Conservation (phyloP, 2,888 invertebrate genomes). For the Lasioglossum malachurum region DNA sequence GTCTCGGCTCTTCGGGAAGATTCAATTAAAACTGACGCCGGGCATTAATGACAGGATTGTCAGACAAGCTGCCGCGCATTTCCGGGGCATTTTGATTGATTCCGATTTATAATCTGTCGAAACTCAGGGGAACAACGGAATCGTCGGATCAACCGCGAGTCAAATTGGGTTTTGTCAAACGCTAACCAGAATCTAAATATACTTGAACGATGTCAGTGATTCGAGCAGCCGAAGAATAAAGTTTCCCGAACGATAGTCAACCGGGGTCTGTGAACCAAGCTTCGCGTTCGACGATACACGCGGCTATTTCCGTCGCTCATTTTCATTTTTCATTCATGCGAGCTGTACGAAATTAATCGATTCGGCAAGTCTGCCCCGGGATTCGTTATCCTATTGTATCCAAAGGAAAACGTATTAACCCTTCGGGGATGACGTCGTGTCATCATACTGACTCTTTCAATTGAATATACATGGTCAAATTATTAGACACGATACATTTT, state of each 20-base stretch:
- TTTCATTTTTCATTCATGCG: not conserved
- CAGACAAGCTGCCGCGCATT: slow-evolving; percentile 35
- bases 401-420: too few species aligned
- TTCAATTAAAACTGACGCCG: slow-evolving; percentile 64
- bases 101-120: slow-evolving; percentile 43
- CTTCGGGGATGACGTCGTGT: too few species aligned
- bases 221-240: slow-evolving; percentile 2
- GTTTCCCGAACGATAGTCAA: not conserved
- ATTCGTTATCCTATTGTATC: not conserved
- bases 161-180: slow-evolving; percentile 32
- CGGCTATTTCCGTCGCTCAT: not conserved
- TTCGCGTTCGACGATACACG: not conserved
- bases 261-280: slow-evolving; percentile 27
- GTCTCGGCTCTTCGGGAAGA: slow-evolving; percentile 48
- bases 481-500: too few species aligned
- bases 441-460: too few species aligned
- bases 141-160: not conserved
- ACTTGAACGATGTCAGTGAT: not conserved
- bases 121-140: slow-evolving; percentile 26
- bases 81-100: slow-evolving; percentile 50
- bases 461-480: too few species aligned
- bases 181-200: slow-evolving; percentile 34
- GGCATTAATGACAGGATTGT: slow-evolving; percentile 58
- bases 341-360: not conserved
- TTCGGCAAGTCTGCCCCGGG: not conserved